phyloP scores from a whole-genome alignment of 2,888 invertebrate genomes.

The Cryptosula pallasiana region DNA sequence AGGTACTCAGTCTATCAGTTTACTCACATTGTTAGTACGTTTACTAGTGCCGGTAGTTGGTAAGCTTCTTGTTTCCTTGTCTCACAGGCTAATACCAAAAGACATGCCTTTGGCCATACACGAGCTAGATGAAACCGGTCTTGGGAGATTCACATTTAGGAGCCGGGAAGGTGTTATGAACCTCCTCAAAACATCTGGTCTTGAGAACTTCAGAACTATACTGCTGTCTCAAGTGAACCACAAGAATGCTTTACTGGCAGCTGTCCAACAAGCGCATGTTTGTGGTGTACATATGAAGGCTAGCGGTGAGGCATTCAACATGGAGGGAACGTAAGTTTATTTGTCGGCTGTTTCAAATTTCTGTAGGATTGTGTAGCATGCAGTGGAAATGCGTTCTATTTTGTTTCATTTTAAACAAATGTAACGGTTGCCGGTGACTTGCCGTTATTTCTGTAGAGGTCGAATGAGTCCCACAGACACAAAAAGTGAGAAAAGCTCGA shows the following conservation, averaged over 20 bases:
- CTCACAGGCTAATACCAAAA: constrained; percentile 38
- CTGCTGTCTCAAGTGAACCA: constrained; percentile 49
- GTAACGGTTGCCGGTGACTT: too few species aligned
- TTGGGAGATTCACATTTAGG: constrained; percentile 47
- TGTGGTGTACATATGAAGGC: constrained; percentile 30
- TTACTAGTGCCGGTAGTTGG: neutral
- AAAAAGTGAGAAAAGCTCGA: constrained; percentile 46
- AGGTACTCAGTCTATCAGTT: constrained; percentile 33
- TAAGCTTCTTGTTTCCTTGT: neutral
- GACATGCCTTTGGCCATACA: constrained; percentile 45
- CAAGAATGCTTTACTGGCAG: constrained; percentile 47
- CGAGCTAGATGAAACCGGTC: constrained; percentile 51
- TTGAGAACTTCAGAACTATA: constrained; percentile 46
- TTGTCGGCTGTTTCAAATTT: neutral
- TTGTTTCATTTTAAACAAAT: too few species aligned
- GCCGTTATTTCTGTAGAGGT: constrained; percentile 32
- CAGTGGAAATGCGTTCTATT: too few species aligned
- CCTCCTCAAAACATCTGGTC: constrained; percentile 40
- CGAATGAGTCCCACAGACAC: constrained; percentile 44
- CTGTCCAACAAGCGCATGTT: constrained; percentile 44
- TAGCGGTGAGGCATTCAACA: constrained; percentile 9
- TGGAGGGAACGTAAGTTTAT: constrained; percentile 22
- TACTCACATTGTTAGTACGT: too few species aligned
- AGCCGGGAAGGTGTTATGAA: constrained; percentile 41
- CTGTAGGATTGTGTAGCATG: too few species aligned